Evolutionary conservation across 2,797 vertebrate genomes (phyloP).

Genomic region (Mus caroli): DNA sequence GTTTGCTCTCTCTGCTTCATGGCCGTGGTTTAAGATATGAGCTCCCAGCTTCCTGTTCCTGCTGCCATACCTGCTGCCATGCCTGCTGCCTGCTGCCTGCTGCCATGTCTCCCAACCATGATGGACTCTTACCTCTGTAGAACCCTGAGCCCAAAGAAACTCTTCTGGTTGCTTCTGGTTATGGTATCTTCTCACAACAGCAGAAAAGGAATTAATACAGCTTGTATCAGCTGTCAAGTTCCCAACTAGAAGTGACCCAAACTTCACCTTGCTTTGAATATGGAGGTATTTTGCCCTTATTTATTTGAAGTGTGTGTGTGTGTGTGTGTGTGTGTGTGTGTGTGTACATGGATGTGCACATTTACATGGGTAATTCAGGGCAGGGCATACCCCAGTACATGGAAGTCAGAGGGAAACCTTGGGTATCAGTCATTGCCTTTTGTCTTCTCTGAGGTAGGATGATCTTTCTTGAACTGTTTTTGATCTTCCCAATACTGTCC

Average conservation of each 20-base stretch:
- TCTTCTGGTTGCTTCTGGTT: neutral
- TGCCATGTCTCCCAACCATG: neutral
- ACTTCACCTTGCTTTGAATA: neutral
- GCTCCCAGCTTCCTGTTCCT: neutral
- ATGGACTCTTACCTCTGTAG: neutral
- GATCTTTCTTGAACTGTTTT: neutral
- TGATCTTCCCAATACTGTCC: neutral
- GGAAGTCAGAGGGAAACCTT: neutral
- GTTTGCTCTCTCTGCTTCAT: neutral
- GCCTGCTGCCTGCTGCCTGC: neutral
- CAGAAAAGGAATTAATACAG: neutral
- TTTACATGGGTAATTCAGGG: neutral
- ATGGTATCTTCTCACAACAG: neutral
- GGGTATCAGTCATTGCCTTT: neutral
- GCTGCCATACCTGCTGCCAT: neutral
- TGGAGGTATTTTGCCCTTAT: fast-evolving
- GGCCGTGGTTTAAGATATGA: neutral
- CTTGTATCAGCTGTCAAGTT: neutral
- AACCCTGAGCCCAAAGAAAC: neutral
- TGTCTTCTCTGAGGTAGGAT: neutral
- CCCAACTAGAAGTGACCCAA: neutral
- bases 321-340: neutral
- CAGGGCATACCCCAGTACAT: neutral
- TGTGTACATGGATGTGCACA: neutral
- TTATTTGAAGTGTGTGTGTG: neutral